Percentiles rank a stretch among this genome's conserved stretches.
phyloP scores from a whole-genome alignment of 2,888 invertebrate genomes.

The Noctua comes region DNA sequence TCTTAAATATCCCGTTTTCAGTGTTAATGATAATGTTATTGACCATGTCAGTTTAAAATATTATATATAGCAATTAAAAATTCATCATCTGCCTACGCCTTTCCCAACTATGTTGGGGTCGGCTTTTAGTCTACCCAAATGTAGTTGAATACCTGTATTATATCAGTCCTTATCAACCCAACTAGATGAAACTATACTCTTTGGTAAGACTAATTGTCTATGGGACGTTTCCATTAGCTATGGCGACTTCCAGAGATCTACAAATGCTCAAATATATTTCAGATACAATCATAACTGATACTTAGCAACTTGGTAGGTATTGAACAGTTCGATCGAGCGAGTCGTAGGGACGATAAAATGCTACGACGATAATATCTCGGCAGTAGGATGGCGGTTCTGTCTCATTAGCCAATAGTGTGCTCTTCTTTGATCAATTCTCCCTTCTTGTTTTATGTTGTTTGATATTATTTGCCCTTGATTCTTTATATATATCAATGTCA shows the following conservation, averaged over 20 bases:
- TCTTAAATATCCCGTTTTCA: no score
- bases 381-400: slow-evolving; percentile 30
- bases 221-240: neutral
- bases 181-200: neutral
- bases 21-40: no score
- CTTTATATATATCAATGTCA: neutral
- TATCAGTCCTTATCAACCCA: neutral
- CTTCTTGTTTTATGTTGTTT: slow-evolving; percentile 34
- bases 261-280: neutral
- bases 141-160: neutral
- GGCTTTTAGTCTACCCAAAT: neutral
- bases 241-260: neutral
- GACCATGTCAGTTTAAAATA: no score
- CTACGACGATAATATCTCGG: slow-evolving; percentile 27
- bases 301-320: neutral
- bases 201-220: neutral
- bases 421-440: slow-evolving; percentile 20
- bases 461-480: neutral
- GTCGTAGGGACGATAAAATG: slow-evolving; percentile 41
- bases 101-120: neutral
- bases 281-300: neutral
- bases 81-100: neutral
- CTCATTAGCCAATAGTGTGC: slow-evolving; percentile 48
- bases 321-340: slow-evolving; percentile 37
- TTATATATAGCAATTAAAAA: neutral